Evolutionary conservation across 2,888 invertebrate species (phyloP).

Genomic region (Hydrotaea cyrtoneurina): DNA sequence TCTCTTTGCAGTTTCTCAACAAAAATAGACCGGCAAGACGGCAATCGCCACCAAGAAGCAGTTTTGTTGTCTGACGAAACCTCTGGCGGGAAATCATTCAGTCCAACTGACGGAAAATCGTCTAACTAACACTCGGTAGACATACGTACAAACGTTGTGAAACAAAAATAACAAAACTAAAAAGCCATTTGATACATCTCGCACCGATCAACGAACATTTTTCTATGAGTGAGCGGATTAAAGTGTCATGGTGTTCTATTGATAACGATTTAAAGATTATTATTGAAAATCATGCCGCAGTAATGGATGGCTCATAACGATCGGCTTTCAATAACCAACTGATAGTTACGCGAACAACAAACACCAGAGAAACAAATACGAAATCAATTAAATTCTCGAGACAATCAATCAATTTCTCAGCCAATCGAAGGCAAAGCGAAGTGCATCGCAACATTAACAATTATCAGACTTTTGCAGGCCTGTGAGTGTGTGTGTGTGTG

Average conservation of each 20-base stretch:
- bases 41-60: constrained; percentile 15
- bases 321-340: background rate
- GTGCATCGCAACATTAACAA: background rate
- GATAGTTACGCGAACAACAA: no score
- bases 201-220: background rate
- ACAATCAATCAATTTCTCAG: constrained; percentile 11
- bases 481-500: background rate
- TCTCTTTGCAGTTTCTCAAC: constrained; percentile 18
- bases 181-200: background rate
- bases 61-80: background rate
- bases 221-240: background rate
- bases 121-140: background rate
- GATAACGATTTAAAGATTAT: background rate
- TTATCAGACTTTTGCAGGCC: background rate
- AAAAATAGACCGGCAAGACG: constrained; percentile 24
- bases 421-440: background rate
- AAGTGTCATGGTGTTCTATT: background rate
- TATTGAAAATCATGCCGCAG: background rate
- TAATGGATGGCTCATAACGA: constrained; percentile 17
- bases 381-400: background rate
- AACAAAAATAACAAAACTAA: background rate
- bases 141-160: background rate
- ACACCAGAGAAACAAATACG: no score
- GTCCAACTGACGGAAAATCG: background rate
- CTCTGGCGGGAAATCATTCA: background rate